Evolutionary conservation across 2,888 invertebrate genomes (phyloP).

Genomic region (Aricia artaxerxes): DNA sequence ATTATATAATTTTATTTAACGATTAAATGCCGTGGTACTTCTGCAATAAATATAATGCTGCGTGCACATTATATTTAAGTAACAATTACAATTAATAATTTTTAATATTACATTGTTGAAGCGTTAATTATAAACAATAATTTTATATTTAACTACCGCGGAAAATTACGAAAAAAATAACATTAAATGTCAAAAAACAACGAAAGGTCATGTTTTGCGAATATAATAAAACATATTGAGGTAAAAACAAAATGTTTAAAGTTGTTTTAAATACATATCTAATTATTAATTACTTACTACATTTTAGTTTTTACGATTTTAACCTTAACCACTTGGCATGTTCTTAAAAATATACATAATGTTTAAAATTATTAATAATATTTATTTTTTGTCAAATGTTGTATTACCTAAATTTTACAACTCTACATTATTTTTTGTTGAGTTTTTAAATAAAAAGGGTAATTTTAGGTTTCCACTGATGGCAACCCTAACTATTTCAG

Average conservation of each 20-base stretch:
- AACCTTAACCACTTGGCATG: too few relatives aligned
- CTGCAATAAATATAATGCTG: background rate
- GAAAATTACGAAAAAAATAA: background rate
- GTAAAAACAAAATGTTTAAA: background rate
- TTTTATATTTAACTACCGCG: background rate
- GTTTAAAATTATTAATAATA: too few relatives aligned
- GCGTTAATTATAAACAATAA: background rate
- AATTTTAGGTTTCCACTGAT: background rate
- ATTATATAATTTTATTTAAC: conserved; percentile 24
- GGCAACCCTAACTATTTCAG: background rate
- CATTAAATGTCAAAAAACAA: conserved; percentile 24
- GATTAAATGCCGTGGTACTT: background rate
- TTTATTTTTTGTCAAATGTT: too few relatives aligned
- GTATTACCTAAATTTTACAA: too few relatives aligned
- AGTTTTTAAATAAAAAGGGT: too few relatives aligned
- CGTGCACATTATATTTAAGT: conserved; percentile 22
- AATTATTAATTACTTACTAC: background rate
- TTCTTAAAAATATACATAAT: too few relatives aligned
- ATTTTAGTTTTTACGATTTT: background rate
- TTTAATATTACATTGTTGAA: conserved; percentile 21
- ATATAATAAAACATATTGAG: background rate
- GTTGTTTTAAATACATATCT: background rate
- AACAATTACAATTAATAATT: conserved; percentile 14
- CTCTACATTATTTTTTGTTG: too few relatives aligned
- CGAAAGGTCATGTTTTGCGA: background rate